Conservation (phyloP, 2,113 vertebrate species). For the Pogona vitticeps region DNA sequence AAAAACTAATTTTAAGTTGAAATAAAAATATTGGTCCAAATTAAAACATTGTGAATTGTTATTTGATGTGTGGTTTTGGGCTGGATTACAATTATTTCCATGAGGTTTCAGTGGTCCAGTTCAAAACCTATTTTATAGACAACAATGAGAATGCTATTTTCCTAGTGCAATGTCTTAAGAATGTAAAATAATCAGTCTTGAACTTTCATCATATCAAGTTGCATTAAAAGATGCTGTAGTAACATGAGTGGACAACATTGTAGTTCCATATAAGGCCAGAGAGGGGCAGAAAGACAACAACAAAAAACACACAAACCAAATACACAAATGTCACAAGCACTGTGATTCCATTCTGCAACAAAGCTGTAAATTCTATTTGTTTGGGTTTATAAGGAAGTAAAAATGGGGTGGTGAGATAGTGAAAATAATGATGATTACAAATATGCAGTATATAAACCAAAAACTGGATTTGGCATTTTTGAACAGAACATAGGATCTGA, state of each 20-base stretch:
- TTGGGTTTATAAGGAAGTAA: slow-evolving; percentile 48
- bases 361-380: slow-evolving; percentile 26
- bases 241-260: background rate
- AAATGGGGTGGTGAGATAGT: slow-evolving; percentile 15
- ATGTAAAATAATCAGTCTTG: background rate
- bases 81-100: background rate
- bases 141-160: background rate
- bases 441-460: background rate
- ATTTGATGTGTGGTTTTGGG: background rate
- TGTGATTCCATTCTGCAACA: slow-evolving; percentile 33
- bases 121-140: background rate
- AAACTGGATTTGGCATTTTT: slow-evolving; percentile 38
- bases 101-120: background rate
- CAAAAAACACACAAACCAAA: background rate
- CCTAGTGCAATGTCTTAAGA: background rate
- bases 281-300: slow-evolving; percentile 58
- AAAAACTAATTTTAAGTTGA: background rate
- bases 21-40: background rate
- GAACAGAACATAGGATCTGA: slow-evolving; percentile 44
- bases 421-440: slow-evolving; percentile 19
- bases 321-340: background rate
- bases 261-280: slow-evolving; percentile 45
- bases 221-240: background rate
- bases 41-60: background rate
- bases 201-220: background rate